These are phyloP conservation scores for Physeter macrocephalus DNA, from an alignment of 2,113 vertebrate genomes.

Conservation along the genomic window DNA sequence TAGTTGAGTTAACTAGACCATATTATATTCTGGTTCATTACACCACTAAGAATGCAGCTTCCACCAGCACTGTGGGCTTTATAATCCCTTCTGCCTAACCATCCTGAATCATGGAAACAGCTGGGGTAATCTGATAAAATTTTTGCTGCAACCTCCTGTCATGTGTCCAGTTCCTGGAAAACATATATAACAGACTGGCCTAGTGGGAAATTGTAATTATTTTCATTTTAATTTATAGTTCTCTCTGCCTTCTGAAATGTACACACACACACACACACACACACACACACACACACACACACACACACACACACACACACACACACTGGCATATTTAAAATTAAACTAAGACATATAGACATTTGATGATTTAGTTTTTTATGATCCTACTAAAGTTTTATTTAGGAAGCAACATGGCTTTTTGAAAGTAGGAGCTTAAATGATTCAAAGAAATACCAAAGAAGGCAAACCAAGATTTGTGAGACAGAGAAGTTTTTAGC, in stretches of 20 bases:
- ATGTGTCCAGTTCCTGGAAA: neutral
- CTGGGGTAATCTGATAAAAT: neutral
- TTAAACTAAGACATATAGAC: neutral
- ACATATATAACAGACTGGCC: neutral
- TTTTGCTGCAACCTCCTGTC: neutral
- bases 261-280: neutral
- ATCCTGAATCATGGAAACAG: neutral
- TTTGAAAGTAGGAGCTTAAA: constrained; percentile 3
- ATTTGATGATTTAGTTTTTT: neutral
- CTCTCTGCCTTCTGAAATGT: neutral
- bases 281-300: neutral
- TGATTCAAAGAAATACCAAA: neutral
- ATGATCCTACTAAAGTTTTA: neutral
- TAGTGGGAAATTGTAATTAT: neutral
- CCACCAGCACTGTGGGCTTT: neutral
- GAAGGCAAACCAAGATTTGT: neutral
- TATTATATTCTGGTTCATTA: neutral
- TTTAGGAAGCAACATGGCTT: neutral
- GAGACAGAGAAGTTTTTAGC: neutral
- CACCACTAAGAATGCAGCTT: neutral
- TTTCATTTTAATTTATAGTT: neutral
- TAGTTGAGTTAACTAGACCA: neutral
- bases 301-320: too few species aligned
- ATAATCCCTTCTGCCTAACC: neutral
- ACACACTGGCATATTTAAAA: neutral